Evolutionary conservation across 37 sponge, comb jelly and placozoan genomes (phyloP), one percentile per base, ranked within the genome.

Genomic region (Dysidea cf. avara): DNA sequence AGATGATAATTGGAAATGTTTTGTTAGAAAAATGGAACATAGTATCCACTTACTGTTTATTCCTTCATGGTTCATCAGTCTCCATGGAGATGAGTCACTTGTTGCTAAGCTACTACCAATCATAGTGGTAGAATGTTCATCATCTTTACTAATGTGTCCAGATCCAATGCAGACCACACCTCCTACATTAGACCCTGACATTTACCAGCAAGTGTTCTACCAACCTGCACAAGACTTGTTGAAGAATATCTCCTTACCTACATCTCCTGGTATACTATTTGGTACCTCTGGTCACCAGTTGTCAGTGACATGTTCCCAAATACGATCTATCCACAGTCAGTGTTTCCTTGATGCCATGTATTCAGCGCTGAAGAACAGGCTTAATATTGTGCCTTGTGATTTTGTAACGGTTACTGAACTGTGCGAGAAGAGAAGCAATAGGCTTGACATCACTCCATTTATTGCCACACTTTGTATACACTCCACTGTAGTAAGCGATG

Each of bases 1-100:
- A n/a, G n/a, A n/a, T n/a, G n/a, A n/a, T n/a, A n/a, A n/a, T 0
- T 85, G 86, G 86, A 53, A 26, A 43, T 73, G 75, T 26, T 72
- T 54, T 49, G 52, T 69, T 30, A 47, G 48, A 22, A 49, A 9
- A 16, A 50, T 79, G 39, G 68, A 56, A 20, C 60, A 66, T 50
- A 58, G 51, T 34, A 59, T 85, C 14, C 66, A 11, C 29, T 37
- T 79, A 16, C 21, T 85, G 40, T 72, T 64, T 3, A 39, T 68
- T 0, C 72, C 85, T 40, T 30, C 49, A 53, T 35, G 22, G 56
- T 46, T 61, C 36, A 43, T 28, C 62, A 66, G 66, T 24, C 28
- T 20, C 6, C 22, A 28, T 12, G 5, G 32, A 22, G 6, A 21
- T 2, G 29, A 11, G 21, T 30, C 50, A 20, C 7, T 16, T 11